phyloP scores from a whole-genome alignment of 2,888 invertebrate species.

The Lacanobia wlatinum region DNA sequence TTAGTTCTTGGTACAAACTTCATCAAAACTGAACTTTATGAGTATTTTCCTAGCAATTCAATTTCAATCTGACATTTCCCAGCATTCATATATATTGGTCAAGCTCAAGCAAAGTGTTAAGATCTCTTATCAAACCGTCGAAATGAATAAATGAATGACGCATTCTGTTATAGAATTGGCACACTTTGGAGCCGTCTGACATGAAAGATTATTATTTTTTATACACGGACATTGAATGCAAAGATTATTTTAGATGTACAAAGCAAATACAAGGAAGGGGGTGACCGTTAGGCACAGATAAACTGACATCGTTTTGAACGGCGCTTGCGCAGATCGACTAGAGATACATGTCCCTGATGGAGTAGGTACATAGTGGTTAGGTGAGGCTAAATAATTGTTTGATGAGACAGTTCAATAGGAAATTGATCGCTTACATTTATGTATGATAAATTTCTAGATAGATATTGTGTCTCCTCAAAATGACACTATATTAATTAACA shows the following conservation, averaged over 20 bases:
- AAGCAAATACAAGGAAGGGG: conserved; percentile 79
- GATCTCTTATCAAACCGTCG: conserved; percentile 55
- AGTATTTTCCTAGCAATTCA: conserved; percentile 35
- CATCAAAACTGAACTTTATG: conserved; percentile 24
- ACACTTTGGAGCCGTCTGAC: conserved; percentile 49
- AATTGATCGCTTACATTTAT: neutral
- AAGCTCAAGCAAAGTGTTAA: conserved; percentile 45
- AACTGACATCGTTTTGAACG: conserved; percentile 81
- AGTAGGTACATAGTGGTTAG: conserved; percentile 8
- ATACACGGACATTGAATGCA: conserved; percentile 61
- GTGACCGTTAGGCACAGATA: conserved; percentile 86
- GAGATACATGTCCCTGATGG: conserved; percentile 47
- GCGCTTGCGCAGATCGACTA: conserved; percentile 44
- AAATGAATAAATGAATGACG: conserved; percentile 57
- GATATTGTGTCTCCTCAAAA: too few relatives aligned
- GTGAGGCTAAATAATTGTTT: neutral
- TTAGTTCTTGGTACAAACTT: neutral
- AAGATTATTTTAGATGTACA: conserved; percentile 72
- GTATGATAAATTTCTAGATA: too few relatives aligned
- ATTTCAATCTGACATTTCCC: conserved; percentile 42
- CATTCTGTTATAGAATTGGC: conserved; percentile 51
- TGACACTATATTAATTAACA: too few relatives aligned
- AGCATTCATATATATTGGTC: conserved; percentile 42
- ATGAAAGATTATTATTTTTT: conserved; percentile 61
- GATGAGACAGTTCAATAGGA: conserved; percentile 3